Evolutionary conservation across 2,797 vertebrate species (phyloP).

Genomic region (Buceros bicornis): DNA sequence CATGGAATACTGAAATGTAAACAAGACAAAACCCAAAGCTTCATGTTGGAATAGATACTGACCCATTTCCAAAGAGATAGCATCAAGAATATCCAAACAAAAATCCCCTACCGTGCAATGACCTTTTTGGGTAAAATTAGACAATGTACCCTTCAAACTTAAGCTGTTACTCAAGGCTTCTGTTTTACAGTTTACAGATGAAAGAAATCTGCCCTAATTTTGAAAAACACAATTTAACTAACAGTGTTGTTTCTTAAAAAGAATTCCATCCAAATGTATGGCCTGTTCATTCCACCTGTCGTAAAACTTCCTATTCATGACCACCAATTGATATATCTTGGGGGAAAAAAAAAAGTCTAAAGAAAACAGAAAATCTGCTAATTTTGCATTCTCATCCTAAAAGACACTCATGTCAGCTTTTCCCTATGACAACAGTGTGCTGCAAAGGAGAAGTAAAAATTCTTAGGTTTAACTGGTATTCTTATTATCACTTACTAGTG

Average conservation of each 20-base stretch:
- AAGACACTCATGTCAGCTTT: not conserved
- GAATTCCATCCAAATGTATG: not conserved
- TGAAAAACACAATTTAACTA: not conserved
- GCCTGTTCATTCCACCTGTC: not conserved
- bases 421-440: not conserved
- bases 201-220: not conserved
- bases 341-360: not conserved
- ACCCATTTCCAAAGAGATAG: not conserved
- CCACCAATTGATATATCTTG: accelerated
- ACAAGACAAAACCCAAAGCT: not conserved
- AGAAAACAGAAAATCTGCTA: not conserved
- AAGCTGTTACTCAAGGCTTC: not conserved
- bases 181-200: not conserved
- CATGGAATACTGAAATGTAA: not conserved
- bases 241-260: not conserved
- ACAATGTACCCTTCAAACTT: not conserved
- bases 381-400: not conserved
- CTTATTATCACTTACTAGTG: not conserved
- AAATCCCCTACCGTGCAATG: not conserved
- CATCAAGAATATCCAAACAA: not conserved
- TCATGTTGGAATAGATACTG: not conserved
- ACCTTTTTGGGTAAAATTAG: not conserved
- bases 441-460: not conserved
- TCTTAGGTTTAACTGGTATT: not conserved
- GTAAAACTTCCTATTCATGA: not conserved